These are phyloP conservation scores for Triplophysa siluroides DNA, from an alignment of 2,113 vertebrate genomes.

Conservation along the genomic window DNA sequence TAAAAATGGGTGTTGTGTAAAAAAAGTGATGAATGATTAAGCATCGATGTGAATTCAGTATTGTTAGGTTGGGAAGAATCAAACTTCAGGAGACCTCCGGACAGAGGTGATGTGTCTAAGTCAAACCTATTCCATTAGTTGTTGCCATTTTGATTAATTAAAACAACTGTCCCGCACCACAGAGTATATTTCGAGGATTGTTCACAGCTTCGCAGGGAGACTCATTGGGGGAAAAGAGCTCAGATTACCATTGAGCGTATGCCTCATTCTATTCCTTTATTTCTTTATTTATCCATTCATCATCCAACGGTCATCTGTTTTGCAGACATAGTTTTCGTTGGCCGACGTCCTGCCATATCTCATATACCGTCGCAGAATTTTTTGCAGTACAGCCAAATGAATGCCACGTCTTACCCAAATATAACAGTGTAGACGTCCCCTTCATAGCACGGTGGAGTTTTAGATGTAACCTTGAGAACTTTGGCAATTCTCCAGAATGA, in stretches of 20 bases:
- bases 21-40: conserved; percentile 25
- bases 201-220: conserved; percentile 43
- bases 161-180: conserved; percentile 18
- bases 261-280: conserved; percentile 50
- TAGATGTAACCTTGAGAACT: conserved; percentile 57
- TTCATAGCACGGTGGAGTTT: conserved; percentile 8
- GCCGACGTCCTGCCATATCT: conserved; percentile 45
- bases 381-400: conserved; percentile 50
- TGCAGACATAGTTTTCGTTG: conserved; percentile 64
- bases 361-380: conserved; percentile 36
- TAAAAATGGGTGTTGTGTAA: conserved; percentile 25
- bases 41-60: conserved; percentile 3
- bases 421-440: conserved; percentile 55
- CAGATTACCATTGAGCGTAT: conserved; percentile 21
- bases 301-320: conserved; percentile 63
- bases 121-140: not conserved
- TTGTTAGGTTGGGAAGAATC: not conserved
- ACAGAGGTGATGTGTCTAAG: not conserved
- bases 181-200: not conserved
- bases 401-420: conserved; percentile 59
- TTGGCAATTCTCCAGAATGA: conserved; percentile 53
- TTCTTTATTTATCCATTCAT: conserved; percentile 57
- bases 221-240: conserved; percentile 22
- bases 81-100: not conserved
- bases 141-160: conserved; percentile 14